Base-by-base conservation (phyloP, 2,888 invertebrate species). In the Ectropis crepuscularia region DNA sequence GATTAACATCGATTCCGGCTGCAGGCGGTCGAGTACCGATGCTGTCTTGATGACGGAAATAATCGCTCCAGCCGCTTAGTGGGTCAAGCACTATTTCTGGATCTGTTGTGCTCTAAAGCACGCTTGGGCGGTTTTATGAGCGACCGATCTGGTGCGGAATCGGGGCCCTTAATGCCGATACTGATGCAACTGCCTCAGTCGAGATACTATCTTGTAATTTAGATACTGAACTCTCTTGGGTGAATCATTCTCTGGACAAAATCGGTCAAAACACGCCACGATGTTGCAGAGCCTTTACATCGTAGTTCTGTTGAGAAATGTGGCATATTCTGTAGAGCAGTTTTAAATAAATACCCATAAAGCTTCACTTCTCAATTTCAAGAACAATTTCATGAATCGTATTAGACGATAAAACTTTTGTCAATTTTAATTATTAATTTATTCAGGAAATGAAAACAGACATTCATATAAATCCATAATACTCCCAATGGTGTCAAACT, bases 61-160 rank as follows among this genome's bases (percentile, higher is more conserved):
- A 92, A 88, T 86, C 89, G 85, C 82, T 91, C 90, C 90, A 91
- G 90, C 82, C 86, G 86, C 61, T 89, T 87, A 90, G 80, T 92
- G 87, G 92, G 92, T 92, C 92, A 91, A 87, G 77, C 79, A 89
- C 89, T 92, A 92, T 92, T 92, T 89, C 87, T 85, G 87, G 84
- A 82, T 79, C 84, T 80, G 87, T 87, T 88, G 87, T 89, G 84
- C 83, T 87, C 81, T 81, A 85, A 80, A 81, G 82, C 82, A 82
- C 84, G 86, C 86, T 83, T 85, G 79, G 79, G 77, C 76, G 82
- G 79, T 82, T 87, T 87, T 88, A 88, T 86, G 81, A 77, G 73
- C 77, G 79, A 72, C 69, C 79, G 78, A 81, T 78, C 77, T 81
- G 80, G 76, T 78, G 75, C 75, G 71, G 77, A 71, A 72, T 75